Percentiles rank a stretch among this genome's conserved stretches.
phyloP scores from a whole-genome alignment of 1,140 invertebrate species.

The Alviniconcha marisindica region DNA sequence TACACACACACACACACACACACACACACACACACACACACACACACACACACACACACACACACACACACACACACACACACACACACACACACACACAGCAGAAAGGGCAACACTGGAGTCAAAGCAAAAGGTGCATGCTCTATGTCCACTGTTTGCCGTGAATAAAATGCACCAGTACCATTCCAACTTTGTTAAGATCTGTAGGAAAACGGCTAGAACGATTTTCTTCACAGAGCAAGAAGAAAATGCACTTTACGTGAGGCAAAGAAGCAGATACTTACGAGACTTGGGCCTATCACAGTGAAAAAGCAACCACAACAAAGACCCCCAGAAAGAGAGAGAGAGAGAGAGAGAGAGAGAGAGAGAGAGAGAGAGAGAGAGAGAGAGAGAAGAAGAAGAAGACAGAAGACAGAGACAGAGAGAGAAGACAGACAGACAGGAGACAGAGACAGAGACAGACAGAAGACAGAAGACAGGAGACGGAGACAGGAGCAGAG shows the following conservation, averaged over 20 bases:
- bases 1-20: too few relatives aligned
- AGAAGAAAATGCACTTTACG: not conserved
- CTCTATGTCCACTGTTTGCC: not conserved
- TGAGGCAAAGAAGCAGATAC: not conserved
- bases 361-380: not conserved
- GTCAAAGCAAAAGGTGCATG: not conserved
- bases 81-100: too few relatives aligned
- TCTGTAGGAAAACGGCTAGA: not conserved
- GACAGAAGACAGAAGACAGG: too few relatives aligned
- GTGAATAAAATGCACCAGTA: not conserved
- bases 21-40: too few relatives aligned
- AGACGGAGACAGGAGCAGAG: too few relatives aligned
- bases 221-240: not conserved
- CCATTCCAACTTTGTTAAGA: not conserved
- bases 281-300: not conserved
- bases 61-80: too few relatives aligned
- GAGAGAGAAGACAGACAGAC: too few relatives aligned
- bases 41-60: too few relatives aligned
- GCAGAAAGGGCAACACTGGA: too few relatives aligned
- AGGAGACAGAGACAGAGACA: too few relatives aligned
- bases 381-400: not conserved
- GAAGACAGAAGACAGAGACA: too few relatives aligned
- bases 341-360: not conserved
- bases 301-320: not conserved
- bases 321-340: not conserved